phyloP scores from a whole-genome alignment of 1,140 invertebrate species.

The Ostrea denselamellosa region DNA sequence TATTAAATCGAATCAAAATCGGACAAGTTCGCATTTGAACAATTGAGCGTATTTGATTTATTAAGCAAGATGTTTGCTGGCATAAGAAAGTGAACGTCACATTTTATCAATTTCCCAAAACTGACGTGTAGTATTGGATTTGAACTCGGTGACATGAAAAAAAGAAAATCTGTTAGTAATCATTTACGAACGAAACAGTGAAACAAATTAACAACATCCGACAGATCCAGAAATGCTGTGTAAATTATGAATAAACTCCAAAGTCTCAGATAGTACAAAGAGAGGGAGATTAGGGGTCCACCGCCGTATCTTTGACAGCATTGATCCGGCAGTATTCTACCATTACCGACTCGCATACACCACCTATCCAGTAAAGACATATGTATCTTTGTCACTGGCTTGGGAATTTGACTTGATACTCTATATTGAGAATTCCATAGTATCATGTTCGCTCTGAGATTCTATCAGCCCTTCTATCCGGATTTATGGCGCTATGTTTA shows the following conservation, averaged over 20 bases:
- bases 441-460: neutral
- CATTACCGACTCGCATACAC: neutral
- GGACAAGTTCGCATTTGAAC: neutral
- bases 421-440: constrained; percentile 10
- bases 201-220: neutral
- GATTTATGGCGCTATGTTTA: no score
- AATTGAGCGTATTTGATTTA: neutral
- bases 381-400: constrained; percentile 5
- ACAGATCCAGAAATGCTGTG: neutral
- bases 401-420: neutral
- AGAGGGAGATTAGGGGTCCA: neutral
- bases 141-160: neutral
- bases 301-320: neutral
- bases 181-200: neutral
- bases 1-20: neutral
- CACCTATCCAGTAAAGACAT: neutral
- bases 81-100: neutral
- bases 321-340: neutral
- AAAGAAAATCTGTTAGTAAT: neutral
- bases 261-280: neutral
- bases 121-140: neutral
- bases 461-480: neutral
- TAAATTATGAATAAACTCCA: neutral
- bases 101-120: neutral
- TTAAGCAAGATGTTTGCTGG: neutral